Conservation (phyloP, 2,113 vertebrate genomes). For the Anser brachyrhynchus region DNA sequence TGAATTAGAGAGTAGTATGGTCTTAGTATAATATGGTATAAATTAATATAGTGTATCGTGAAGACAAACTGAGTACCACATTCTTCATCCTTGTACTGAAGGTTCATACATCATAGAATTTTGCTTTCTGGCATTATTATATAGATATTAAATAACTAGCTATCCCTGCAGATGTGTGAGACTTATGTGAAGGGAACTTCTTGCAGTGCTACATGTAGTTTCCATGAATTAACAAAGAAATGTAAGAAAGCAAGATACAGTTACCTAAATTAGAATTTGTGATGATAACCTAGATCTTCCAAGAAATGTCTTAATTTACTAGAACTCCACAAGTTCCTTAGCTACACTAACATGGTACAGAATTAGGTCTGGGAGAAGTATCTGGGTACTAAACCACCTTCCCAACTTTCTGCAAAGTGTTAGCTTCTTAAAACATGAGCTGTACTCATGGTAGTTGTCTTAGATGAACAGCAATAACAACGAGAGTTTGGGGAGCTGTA, state of each 20-base stretch:
- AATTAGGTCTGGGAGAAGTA: background rate
- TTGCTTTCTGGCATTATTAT: background rate
- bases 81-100: background rate
- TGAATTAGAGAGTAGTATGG: background rate
- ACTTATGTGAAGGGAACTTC: background rate
- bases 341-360: background rate
- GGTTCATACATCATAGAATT: background rate
- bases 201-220: background rate
- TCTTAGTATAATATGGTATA: background rate
- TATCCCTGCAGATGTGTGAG: background rate
- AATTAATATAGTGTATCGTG: background rate
- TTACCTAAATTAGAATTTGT: background rate
- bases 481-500: background rate
- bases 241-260: background rate
- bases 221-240: background rate
- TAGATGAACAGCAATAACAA: background rate
- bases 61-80: background rate
- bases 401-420: background rate
- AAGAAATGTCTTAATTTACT: background rate
- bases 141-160: background rate
- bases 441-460: background rate
- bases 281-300: background rate
- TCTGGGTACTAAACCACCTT: background rate
- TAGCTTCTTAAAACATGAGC: background rate
- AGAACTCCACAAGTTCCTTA: background rate